A percentile compares a stretch with the other conserved stretches of the same genome.
Conservation (phyloP, 2,113 vertebrate genomes). For the Colaptes auratus region DNA sequence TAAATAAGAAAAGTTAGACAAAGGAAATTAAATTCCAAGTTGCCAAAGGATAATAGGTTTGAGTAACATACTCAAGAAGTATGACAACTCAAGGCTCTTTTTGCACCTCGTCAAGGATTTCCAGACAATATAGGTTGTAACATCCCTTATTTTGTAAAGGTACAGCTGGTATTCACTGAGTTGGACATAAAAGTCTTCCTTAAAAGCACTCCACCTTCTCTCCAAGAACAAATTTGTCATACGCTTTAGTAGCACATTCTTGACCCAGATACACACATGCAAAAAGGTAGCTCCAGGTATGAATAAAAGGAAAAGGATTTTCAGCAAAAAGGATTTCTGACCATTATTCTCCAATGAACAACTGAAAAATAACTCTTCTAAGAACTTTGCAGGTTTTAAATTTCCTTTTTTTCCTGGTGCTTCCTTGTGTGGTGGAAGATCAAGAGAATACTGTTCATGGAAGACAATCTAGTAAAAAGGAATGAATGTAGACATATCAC, state of each 20-base stretch:
- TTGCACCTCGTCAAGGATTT: neutral
- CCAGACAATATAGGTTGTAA: neutral
- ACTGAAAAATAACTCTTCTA: neutral
- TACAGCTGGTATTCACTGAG: neutral
- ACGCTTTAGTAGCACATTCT: neutral
- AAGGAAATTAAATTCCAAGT: constrained; percentile 44
- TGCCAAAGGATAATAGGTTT: neutral
- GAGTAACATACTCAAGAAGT: neutral
- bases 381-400: neutral
- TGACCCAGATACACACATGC: neutral
- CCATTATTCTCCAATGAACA: neutral
- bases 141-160: neutral
- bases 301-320: neutral
- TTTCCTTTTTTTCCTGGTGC: neutral
- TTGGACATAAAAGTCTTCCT: neutral
- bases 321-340: neutral
- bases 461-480: neutral
- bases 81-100: neutral
- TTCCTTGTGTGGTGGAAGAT: neutral
- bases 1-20: constrained; percentile 6
- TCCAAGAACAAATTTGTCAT: neutral
- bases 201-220: neutral
- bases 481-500: neutral
- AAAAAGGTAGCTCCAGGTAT: neutral
- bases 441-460: neutral